Evolutionary conservation across 2,113 vertebrate genomes (phyloP).

Genomic region (Halcyon senegalensis): DNA sequence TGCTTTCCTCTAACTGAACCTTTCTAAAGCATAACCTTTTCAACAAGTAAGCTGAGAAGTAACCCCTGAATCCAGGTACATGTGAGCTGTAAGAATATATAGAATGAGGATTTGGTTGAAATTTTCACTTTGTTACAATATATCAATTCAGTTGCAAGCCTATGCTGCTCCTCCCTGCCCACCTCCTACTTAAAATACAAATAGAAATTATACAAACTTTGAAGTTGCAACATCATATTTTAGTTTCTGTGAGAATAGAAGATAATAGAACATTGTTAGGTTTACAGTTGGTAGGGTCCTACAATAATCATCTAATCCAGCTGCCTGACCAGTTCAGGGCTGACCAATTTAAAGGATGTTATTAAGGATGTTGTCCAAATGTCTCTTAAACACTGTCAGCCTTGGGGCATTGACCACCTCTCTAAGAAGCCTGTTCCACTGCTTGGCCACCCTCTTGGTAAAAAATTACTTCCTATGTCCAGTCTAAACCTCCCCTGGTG

Average conservation of each 20-base stretch:
- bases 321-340: neutral
- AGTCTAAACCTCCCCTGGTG: neutral
- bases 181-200: neutral
- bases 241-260: neutral
- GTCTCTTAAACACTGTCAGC: neutral
- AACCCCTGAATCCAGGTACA: neutral
- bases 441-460: neutral
- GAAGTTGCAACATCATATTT: neutral
- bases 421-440: neutral
- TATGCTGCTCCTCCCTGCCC: neutral
- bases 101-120: neutral
- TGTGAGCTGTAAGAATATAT: neutral
- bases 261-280: no score
- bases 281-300: neutral
- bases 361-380: neutral
- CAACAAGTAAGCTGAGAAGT: neutral
- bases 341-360: neutral
- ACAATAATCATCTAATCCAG: neutral
- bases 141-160: neutral
- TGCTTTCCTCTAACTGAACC: neutral
- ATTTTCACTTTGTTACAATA: neutral
- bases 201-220: neutral
- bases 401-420: fast-evolving
- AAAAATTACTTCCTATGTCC: neutral
- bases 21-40: conserved; percentile 9